phyloP scores from a whole-genome alignment of 2,888 invertebrate species.

The Physocephala rufipes region DNA sequence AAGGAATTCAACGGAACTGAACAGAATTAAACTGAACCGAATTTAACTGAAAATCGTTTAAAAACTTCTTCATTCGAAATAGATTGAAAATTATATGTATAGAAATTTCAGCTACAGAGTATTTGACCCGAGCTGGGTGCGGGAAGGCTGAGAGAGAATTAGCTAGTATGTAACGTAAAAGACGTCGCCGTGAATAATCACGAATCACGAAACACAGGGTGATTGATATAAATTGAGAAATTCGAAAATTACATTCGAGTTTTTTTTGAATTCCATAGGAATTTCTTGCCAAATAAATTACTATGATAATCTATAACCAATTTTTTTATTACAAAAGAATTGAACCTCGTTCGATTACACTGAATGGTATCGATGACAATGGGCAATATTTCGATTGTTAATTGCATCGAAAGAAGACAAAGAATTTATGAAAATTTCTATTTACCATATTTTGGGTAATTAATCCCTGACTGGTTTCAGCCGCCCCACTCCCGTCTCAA shows the following conservation, averaged over 20 bases:
- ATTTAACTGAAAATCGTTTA: no score
- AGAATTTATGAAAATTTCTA: conserved; percentile 49
- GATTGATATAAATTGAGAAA: no score
- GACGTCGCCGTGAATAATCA: conserved; percentile 29
- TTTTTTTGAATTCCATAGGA: no score
- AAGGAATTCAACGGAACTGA: no score
- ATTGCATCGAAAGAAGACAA: conserved; percentile 38
- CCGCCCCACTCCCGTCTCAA: conserved; percentile 69
- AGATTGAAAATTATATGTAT: conserved; percentile 13
- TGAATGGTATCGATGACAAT: background rate
- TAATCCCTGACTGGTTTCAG: conserved; percentile 68
- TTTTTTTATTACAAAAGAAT: background rate
- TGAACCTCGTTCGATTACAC: background rate
- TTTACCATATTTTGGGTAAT: conserved; percentile 68
- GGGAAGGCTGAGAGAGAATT: conserved; percentile 58
- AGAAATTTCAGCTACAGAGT: background rate
- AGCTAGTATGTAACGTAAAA: background rate
- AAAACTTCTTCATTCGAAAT: no score
- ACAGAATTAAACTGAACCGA: no score
- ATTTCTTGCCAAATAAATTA: no score
- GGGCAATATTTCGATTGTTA: conserved; percentile 16
- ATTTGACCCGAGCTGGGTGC: conserved; percentile 55
- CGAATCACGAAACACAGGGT: conserved; percentile 19
- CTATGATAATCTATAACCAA: no score
- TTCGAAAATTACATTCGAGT: no score